Percentiles rank a stretch among this genome's conserved stretches.
Evolutionary conservation across 2,888 invertebrate species (phyloP).

Genomic region (Cheiracanthium punctorium): DNA sequence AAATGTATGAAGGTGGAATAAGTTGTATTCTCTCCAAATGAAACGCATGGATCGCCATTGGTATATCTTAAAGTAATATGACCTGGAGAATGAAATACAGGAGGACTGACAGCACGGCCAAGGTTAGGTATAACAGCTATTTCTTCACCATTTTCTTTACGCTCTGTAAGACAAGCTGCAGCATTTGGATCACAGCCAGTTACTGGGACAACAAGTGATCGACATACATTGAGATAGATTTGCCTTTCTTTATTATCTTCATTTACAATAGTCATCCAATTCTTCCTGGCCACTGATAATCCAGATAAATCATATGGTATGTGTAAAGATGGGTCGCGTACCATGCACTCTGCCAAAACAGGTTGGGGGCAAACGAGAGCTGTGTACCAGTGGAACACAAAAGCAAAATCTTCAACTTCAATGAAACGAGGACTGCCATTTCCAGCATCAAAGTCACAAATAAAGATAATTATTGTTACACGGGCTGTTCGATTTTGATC

Average conservation of each 20-base stretch:
- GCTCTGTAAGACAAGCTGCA: constrained; percentile 55
- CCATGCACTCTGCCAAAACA: constrained; percentile 37
- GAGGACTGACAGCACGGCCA: constrained; percentile 60
- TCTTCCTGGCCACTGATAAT: constrained; percentile 16
- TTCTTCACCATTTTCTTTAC: background rate
- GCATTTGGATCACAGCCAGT: constrained; percentile 46
- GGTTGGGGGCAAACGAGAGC: constrained; percentile 57
- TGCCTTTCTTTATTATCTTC: constrained; percentile 35
- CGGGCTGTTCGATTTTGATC: constrained; percentile 72
- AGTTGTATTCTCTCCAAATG: constrained; percentile 71
- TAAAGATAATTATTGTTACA: constrained; percentile 75
- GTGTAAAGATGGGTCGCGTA: constrained; percentile 43
- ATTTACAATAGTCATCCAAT: constrained; percentile 41
- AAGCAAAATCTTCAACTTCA: constrained; percentile 73
- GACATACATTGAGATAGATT: constrained; percentile 63
- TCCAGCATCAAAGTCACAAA: constrained; percentile 75
- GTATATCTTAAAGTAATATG: constrained; percentile 73
- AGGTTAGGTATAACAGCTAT: constrained; percentile 43
- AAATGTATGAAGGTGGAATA: constrained; percentile 74
- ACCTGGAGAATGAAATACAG: constrained; percentile 71
- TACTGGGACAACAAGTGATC: constrained; percentile 13
- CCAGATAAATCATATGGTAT: constrained; percentile 59
- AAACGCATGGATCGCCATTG: constrained; percentile 72
- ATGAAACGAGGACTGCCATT: constrained; percentile 74
- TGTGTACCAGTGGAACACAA: constrained; percentile 71